phyloP scores from a whole-genome alignment of 2,797 vertebrate genomes.

The Bucorvus abyssinicus region DNA sequence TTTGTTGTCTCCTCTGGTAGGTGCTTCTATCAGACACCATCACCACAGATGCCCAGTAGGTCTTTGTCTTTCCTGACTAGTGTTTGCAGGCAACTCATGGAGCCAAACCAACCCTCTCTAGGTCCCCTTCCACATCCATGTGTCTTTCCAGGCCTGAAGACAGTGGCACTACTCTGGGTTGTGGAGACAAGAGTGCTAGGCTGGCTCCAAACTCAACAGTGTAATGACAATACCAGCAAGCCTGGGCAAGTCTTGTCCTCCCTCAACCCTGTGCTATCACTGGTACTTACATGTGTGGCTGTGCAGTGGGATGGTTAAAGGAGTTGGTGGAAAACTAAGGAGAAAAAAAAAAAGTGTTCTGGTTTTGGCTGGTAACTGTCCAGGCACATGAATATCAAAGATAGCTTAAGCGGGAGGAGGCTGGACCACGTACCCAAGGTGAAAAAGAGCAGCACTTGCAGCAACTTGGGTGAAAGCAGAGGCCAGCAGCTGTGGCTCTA shows the following conservation, averaged over 20 bases:
- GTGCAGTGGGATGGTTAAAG: background rate
- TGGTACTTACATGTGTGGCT: background rate
- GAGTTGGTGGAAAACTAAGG: background rate
- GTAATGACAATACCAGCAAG: background rate
- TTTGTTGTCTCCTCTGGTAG: background rate
- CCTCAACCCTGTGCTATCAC: too few species aligned
- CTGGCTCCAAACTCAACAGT: background rate
- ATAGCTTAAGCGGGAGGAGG: background rate
- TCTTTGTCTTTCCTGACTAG: background rate
- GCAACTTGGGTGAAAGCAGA: background rate
- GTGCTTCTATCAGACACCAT: background rate
- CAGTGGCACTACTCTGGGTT: background rate
- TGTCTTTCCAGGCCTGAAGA: background rate
- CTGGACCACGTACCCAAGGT: background rate
- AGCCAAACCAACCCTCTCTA: background rate
- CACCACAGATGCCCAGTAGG: background rate
- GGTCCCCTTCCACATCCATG: rapidly evolving
- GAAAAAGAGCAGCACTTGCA: background rate
- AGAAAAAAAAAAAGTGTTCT: background rate
- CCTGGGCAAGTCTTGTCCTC: background rate
- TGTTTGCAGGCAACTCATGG: background rate
- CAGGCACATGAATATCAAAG: background rate
- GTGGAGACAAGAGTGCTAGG: background rate
- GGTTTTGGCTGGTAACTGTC: background rate
- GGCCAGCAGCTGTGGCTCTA: background rate